phyloP scores from a whole-genome alignment of 2,113 vertebrate genomes.

The Mustela nigripes region DNA sequence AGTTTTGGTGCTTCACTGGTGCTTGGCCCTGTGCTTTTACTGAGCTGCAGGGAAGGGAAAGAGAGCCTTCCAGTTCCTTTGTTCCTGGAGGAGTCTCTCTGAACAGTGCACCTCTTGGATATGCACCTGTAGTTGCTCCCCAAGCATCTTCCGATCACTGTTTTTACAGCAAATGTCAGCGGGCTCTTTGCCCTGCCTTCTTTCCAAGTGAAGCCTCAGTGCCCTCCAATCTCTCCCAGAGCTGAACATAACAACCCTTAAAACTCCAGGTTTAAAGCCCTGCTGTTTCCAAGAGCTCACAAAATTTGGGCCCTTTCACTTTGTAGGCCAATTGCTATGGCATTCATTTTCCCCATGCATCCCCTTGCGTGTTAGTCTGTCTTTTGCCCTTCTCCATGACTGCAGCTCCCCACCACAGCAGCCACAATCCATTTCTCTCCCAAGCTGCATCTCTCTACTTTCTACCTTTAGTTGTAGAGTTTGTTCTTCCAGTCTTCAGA shows the following conservation, averaged over 20 bases:
- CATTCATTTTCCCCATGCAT: background rate
- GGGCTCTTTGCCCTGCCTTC: background rate
- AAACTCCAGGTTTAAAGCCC: background rate
- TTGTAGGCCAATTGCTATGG: background rate
- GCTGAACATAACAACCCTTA: background rate
- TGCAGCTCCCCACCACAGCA: background rate
- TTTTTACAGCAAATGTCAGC: background rate
- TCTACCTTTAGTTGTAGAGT: background rate
- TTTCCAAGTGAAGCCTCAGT: background rate
- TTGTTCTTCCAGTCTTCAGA: background rate
- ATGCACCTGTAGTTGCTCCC: background rate
- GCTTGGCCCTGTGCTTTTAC: background rate
- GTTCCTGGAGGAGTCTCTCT: background rate
- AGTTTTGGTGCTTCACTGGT: background rate
- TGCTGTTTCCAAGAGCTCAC: background rate
- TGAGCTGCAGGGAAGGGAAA: background rate
- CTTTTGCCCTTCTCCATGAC: background rate
- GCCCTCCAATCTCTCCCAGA: background rate
- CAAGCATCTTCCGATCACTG: background rate
- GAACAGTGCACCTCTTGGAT: background rate
- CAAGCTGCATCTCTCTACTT: background rate
- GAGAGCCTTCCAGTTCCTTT: background rate
- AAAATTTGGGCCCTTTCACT: background rate
- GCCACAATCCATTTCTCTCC: background rate
- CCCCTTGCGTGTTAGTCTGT: background rate